Base-by-base conservation (phyloP, 2,113 vertebrate species). In the Otocyon megalotis region DNA sequence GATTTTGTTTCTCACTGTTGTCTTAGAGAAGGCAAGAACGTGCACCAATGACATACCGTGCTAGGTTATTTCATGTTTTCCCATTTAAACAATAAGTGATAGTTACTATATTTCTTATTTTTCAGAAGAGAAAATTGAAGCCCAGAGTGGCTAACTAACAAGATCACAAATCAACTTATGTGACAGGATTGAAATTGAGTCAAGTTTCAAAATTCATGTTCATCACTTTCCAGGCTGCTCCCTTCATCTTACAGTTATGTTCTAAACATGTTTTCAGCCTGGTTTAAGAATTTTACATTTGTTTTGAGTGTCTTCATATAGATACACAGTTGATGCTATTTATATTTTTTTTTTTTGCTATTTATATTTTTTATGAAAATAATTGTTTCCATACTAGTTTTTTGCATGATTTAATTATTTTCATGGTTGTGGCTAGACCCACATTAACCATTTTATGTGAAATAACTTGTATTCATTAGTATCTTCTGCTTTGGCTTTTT, bases 391-490 rank as follows among this genome's bases (percentile, higher is more conserved):
- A 9, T 80, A 30, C 50, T 50, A 60, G n/a, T 62, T 96, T 97
- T 88, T 88, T 81, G 43, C 37, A 48, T 62, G 22, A 56, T 24
- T 83, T 91, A 56, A 58, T 87, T 90, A 12, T 82, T 92, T 65
- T 56, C 11, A 77, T 71, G 50, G 54, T 56, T 93, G 3, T 93
- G 32, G 12, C 67, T 76, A 83, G 17, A 62, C 11, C 16, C n/a
- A 60, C 22, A 92, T 93, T 93, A 80, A 88, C 53, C n/a, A 72
- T 87, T 32, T 93, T 67, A 10, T 58, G 30, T 92, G 65, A 91
- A 97, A 37, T 91, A 88, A 69, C 77, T 80, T 81, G 28, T 35
- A 69, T 91, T 67, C 24, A 3, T 79, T 76, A 60, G 16, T 90
- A 35, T 67, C 72, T 74, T 82, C 24, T 71, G 81, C 53, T 80